Percentiles rank a stretch among this genome's conserved stretches.
Evolutionary conservation across 1,140 invertebrate species (phyloP).

Genomic region (Pseudomyrmex sp.): DNA sequence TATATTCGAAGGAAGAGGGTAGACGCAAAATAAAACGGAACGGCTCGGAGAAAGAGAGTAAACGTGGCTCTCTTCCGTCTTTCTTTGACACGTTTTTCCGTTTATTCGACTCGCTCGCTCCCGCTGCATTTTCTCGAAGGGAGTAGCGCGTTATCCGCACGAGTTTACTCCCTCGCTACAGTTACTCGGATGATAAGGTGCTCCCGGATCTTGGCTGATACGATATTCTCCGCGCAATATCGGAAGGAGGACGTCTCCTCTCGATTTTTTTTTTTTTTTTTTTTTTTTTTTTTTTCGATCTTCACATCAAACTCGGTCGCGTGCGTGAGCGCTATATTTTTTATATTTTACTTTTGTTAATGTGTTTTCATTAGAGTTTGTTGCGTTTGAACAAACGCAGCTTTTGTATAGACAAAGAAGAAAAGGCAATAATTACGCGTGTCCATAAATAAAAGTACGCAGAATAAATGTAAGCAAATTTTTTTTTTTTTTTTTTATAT

Average conservation of each 20-base stretch:
- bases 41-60: conserved; percentile 63
- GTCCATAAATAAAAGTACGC: neutral
- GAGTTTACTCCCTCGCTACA: conserved; percentile 62
- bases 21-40: conserved; percentile 69
- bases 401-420: neutral
- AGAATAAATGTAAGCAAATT: neutral
- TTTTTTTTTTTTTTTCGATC: conserved; percentile 19
- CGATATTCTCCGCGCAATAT: conserved; percentile 65
- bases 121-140: conserved; percentile 61
- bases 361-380: neutral
- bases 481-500: neutral
- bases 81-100: conserved; percentile 37
- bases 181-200: conserved; percentile 68
- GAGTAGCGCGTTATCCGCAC: conserved; percentile 64
- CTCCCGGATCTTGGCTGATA: conserved; percentile 46
- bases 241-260: conserved; percentile 35
- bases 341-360: neutral
- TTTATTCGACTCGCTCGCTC: conserved; percentile 37
- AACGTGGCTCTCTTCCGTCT: conserved; percentile 48
- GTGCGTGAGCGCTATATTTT: neutral
- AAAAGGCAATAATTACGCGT: neutral
- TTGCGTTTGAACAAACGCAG: neutral
- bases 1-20: neutral
- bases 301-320: neutral
- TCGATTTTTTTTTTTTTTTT: neutral